Evolutionary conservation across 2,113 vertebrate genomes (phyloP), one percentile per base, ranked within the genome.

Genomic region (Heteronetta atricapilla): DNA sequence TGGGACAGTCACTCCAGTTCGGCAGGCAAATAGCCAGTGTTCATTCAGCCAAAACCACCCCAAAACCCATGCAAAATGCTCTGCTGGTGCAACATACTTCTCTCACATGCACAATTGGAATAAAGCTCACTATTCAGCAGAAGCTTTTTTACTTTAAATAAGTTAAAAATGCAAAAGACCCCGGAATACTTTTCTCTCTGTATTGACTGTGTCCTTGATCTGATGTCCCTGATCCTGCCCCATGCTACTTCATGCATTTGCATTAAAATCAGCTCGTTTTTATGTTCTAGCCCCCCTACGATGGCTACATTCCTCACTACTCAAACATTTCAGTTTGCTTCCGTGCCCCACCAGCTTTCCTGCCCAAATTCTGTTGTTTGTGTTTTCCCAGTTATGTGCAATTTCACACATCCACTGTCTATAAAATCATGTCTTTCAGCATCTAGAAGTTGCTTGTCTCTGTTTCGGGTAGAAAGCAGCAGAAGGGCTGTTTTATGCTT

Each of bases 231-330:
- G 48, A 74, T 70, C 19, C 44, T 93, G 74, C 13, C 58, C 52
- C 86, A 13, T 74, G 63, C 79, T 73, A 26, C 64, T 68, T 25
- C 29, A 75, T 2, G 3, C 40, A 81, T 52, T 62, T 14, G 10
- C 42, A 68, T 56, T 82, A 88, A 93, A 89, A 90, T 66, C 42
- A 64, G 52, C 56, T 90, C 12, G 6, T 66, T 91, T 93, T 92
- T 92, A 78, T 79, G 9, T 82, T 68, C 38, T 56, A 68, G 26
- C 26, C 89, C 55, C 38, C 94, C 75, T 90, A 9, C 38, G 82
- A 79, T 4, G 85, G 59, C 50, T 48, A 53, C 26, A 66, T 13
- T 48, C 34, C 18, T 88, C 17, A 59, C 79, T 76, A 95, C 72
- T 76, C 74, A 79, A 26, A 90, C 56, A 1, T 20, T 70, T 23